Conservation (phyloP, 1,140 invertebrate genomes). For the Neodiprion fabricii region DNA sequence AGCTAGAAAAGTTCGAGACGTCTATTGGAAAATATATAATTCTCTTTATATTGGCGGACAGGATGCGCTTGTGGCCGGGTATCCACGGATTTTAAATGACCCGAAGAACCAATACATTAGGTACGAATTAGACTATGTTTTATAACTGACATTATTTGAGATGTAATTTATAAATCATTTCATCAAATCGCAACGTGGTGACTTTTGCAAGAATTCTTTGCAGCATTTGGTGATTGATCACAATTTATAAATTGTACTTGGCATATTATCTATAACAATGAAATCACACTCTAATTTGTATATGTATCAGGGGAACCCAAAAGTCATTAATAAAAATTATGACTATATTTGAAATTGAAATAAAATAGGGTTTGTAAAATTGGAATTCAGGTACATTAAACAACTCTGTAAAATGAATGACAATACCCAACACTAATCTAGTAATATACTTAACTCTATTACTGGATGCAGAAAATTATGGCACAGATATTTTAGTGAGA, state of each 20-base stretch:
- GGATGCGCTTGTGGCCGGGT: constrained; percentile 97
- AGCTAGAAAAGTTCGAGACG: constrained; percentile 97
- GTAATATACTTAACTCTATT: too few relatives aligned
- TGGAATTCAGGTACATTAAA: too few relatives aligned
- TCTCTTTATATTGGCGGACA: constrained; percentile 98
- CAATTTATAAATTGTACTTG: neutral
- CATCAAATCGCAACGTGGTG: neutral
- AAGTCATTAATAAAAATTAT: too few relatives aligned
- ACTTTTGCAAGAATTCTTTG: too few relatives aligned
- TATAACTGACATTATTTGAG: constrained; percentile 67
- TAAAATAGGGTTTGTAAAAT: too few relatives aligned
- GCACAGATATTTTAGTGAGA: too few relatives aligned
- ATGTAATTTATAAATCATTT: neutral
- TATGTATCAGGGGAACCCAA: too few relatives aligned
- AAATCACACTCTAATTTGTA: neutral
- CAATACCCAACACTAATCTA: too few relatives aligned
- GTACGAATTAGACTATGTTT: constrained; percentile 95
- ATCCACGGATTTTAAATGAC: constrained; percentile 94
- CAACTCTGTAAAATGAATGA: too few relatives aligned
- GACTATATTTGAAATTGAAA: too few relatives aligned
- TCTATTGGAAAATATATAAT: constrained; percentile 99
- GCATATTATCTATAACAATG: neutral
- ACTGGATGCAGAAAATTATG: too few relatives aligned
- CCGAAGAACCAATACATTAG: constrained; percentile 94
- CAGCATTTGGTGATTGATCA: neutral